A percentile compares a stretch with the other conserved stretches of the same genome.
phyloP scores from a whole-genome alignment of 2,113 vertebrate genomes.

The Amia ocellicauda region DNA sequence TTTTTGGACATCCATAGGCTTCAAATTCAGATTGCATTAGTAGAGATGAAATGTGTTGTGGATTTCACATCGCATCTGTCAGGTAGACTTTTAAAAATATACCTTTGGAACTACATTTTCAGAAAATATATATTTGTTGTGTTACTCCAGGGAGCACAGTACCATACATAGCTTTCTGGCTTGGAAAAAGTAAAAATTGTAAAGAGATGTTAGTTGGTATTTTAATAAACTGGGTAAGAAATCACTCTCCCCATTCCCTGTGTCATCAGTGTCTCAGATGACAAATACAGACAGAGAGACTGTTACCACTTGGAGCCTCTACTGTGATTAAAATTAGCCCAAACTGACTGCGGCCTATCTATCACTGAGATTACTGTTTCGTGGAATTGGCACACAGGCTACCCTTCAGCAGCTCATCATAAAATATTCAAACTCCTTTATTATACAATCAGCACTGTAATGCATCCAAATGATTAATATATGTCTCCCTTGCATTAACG shows the following conservation, averaged over 20 bases:
- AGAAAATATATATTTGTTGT: too few species aligned
- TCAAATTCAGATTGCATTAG: too few species aligned
- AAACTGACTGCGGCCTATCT: not conserved
- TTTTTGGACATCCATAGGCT: too few species aligned
- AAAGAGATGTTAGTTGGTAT: too few species aligned
- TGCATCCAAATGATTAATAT: conserved; percentile 2
- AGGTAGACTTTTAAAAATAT: too few species aligned
- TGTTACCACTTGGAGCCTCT: not conserved
- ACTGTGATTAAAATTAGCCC: conserved; percentile 23
- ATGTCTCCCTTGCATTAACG: not conserved
- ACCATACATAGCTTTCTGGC: too few species aligned
- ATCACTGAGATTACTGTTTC: conserved; percentile 6
- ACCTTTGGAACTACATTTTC: too few species aligned
- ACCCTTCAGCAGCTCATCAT: conserved; percentile 13
- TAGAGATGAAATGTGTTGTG: too few species aligned
- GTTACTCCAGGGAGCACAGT: too few species aligned
- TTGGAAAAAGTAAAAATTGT: too few species aligned
- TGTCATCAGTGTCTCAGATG: conserved; percentile 13
- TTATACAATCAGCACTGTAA: not conserved
- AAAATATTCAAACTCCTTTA: conserved; percentile 25
- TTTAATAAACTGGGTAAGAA: not conserved
- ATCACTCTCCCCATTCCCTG: conserved; percentile 1
- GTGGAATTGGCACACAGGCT: not conserved
- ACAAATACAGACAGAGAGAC: conserved; percentile 7
- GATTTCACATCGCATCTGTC: too few species aligned